Conservation (phyloP, 1,140 invertebrate genomes). For the Aphaenogaster rudis region DNA sequence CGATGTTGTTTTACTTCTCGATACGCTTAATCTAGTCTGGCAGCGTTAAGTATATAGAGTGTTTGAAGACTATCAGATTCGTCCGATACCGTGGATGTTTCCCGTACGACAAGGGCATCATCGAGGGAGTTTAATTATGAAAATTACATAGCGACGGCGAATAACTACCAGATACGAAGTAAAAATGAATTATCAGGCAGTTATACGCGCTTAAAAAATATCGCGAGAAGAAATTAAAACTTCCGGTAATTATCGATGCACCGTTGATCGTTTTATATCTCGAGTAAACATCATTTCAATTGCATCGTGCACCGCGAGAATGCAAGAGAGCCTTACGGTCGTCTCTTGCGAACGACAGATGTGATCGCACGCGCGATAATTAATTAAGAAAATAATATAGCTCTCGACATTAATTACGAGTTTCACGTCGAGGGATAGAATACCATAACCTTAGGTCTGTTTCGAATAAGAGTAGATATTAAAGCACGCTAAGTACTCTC, state of each 20-base stretch:
- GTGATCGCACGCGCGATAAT: conserved; percentile 15
- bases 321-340: not conserved
- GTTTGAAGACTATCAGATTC: not conserved
- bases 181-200: conserved; percentile 33
- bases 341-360: not conserved
- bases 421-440: not conserved
- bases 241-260: conserved; percentile 10
- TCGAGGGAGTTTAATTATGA: conserved; percentile 44
- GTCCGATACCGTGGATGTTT: not conserved
- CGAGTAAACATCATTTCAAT: conserved; percentile 7
- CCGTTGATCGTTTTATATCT: conserved; percentile 29
- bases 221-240: conserved; percentile 26
- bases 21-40: not conserved
- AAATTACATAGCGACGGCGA: conserved; percentile 42
- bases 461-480: not conserved
- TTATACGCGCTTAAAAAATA: not conserved
- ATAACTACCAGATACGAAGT: conserved; percentile 12
- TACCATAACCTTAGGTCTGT: not conserved
- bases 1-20: not conserved
- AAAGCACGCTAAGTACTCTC: not conserved
- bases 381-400: conserved; percentile 43
- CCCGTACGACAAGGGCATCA: not conserved
- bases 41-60: conserved; percentile 6
- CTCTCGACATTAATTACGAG: not conserved
- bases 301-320: not conserved